These are phyloP conservation scores for Melanerpes formicivorus DNA, from an alignment of 2,113 vertebrate genomes.

Conservation along the genomic window DNA sequence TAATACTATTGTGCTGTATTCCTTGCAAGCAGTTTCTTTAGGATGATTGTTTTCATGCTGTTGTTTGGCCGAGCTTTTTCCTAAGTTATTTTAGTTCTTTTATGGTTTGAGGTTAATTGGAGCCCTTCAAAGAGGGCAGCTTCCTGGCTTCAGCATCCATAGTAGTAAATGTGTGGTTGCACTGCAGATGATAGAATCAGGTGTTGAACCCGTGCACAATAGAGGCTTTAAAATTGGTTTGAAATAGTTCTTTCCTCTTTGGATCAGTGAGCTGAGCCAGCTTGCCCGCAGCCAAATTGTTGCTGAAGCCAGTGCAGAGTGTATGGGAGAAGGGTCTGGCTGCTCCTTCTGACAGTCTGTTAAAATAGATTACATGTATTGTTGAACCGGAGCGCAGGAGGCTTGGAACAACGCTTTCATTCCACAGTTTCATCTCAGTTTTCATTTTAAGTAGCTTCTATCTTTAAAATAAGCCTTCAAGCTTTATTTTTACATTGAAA, in stretches of 20 bases:
- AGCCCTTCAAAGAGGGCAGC: neutral
- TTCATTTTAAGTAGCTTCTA: neutral
- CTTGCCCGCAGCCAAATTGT: neutral
- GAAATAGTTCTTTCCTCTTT: neutral
- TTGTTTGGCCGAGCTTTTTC: neutral
- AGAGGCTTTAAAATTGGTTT: neutral
- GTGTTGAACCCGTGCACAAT: neutral
- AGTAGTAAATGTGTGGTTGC: neutral
- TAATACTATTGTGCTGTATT: neutral
- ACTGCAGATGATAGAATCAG: neutral
- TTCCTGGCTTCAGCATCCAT: neutral
- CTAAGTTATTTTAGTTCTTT: neutral
- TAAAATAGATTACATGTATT: accelerated
- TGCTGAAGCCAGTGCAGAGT: neutral
- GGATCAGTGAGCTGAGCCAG: neutral
- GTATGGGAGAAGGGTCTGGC: neutral
- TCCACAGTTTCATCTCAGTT: neutral
- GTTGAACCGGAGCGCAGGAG: neutral
- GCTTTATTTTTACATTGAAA: neutral
- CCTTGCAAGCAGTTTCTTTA: neutral
- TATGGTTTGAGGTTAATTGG: neutral
- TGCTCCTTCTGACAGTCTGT: neutral
- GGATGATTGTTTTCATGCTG: neutral
- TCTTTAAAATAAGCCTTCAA: neutral
- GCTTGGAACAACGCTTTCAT: neutral